phyloP scores from a whole-genome alignment of 2,113 vertebrate genomes.

The Ondatra zibethicus region DNA sequence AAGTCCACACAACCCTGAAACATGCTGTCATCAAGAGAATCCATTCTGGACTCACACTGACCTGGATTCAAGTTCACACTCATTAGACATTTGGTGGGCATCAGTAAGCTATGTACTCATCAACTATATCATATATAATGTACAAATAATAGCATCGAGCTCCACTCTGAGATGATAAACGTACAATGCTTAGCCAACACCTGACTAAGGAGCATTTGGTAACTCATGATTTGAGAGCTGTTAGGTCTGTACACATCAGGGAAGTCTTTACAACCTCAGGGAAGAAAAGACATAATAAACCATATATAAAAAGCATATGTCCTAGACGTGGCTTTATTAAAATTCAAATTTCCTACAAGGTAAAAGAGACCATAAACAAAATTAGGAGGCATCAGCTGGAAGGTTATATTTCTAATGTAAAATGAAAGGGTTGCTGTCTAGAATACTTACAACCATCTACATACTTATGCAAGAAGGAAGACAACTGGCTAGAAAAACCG shows the following conservation, averaged over 20 bases:
- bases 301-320: neutral
- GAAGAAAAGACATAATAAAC: slow-evolving; percentile 1
- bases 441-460: neutral
- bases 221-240: neutral
- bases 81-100: neutral
- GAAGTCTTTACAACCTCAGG: neutral
- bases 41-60: neutral
- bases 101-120: neutral
- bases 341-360: slow-evolving; percentile 17
- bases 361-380: slow-evolving; percentile 23
- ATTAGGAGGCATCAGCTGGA: neutral
- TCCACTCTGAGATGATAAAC: neutral
- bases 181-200: neutral
- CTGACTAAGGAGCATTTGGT: neutral
- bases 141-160: neutral
- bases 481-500: neutral
- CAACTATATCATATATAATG: neutral
- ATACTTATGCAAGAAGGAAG: neutral
- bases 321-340: slow-evolving; percentile 2
- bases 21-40: neutral
- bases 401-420: neutral
- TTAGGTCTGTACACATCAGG: neutral
- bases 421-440: neutral
- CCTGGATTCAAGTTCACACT: neutral
- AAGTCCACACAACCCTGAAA: neutral